phyloP scores from a whole-genome alignment of 1,140 invertebrate species.

The Caenorhabditis tropicalis region DNA sequence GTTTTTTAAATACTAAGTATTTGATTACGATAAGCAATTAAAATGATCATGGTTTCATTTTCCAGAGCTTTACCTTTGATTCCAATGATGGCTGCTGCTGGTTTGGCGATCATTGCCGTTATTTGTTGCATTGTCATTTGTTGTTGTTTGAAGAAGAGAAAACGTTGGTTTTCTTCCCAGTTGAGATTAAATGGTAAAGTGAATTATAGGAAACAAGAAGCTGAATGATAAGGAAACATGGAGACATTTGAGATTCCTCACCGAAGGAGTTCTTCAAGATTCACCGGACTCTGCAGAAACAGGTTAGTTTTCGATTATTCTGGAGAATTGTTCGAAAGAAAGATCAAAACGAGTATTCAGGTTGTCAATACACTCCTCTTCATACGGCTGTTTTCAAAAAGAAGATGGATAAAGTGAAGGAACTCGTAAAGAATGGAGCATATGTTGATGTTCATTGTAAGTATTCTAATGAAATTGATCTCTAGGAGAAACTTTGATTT shows the following conservation, averaged over 20 bases:
- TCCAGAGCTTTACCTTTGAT: background rate
- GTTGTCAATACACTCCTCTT: background rate
- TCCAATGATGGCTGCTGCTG: background rate
- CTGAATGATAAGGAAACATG: background rate
- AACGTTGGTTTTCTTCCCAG: background rate
- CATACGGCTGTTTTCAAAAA: background rate
- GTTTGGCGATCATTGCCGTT: background rate
- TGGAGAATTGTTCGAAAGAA: too few relatives aligned
- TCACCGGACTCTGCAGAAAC: too few relatives aligned
- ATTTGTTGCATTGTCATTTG: background rate
- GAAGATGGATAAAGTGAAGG: background rate
- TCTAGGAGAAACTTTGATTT: background rate
- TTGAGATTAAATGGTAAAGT: background rate
- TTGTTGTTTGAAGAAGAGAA: background rate
- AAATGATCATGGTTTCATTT: too few relatives aligned
- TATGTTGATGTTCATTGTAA: background rate
- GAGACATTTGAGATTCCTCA: background rate
- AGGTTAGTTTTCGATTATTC: too few relatives aligned
- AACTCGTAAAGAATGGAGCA: background rate
- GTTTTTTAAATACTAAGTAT: too few relatives aligned
- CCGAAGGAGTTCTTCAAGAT: background rate
- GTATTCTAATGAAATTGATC: background rate
- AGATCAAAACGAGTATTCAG: too few relatives aligned
- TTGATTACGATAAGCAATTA: too few relatives aligned
- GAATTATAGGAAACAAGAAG: background rate